phyloP scores from a whole-genome alignment of 2,888 invertebrate species.

The Rhagonycha lutea region DNA sequence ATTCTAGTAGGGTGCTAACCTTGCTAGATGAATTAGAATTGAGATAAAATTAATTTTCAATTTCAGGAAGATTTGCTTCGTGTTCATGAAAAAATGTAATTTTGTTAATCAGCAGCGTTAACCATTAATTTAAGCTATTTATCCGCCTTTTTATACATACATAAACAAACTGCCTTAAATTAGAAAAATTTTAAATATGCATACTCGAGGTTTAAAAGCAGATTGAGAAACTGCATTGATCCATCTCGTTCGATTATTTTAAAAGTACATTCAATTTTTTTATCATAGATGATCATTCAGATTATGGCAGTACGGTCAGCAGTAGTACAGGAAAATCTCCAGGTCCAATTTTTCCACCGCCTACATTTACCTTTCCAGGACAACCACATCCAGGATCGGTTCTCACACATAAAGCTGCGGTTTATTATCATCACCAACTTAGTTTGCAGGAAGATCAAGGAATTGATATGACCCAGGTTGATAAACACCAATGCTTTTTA shows the following conservation, averaged over 20 bases:
- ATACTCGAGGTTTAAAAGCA: too few species aligned
- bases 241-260: neutral
- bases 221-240: neutral
- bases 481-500: neutral
- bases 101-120: too few species aligned
- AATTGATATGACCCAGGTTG: slow-evolving; percentile 83
- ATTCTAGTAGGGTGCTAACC: too few species aligned
- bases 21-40: too few species aligned
- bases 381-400: slow-evolving; percentile 64
- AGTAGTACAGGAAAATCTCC: slow-evolving; percentile 69
- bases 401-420: slow-evolving; percentile 75
- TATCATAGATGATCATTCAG: slow-evolving; percentile 68
- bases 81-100: too few species aligned
- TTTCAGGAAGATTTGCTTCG: too few species aligned
- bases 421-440: slow-evolving; percentile 81
- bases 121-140: too few species aligned
- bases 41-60: too few species aligned
- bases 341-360: slow-evolving; percentile 67
- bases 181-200: too few species aligned
- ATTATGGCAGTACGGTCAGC: slow-evolving; percentile 67
- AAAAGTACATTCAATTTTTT: neutral
- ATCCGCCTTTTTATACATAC: too few species aligned
- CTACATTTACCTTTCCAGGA: slow-evolving; percentile 76
- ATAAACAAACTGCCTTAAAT: too few species aligned
- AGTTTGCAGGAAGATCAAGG: slow-evolving; percentile 86